A percentile compares a stretch with the other conserved stretches of the same genome.
Conservation (phyloP, 2,888 invertebrate species). For the Athetis lepigone region DNA sequence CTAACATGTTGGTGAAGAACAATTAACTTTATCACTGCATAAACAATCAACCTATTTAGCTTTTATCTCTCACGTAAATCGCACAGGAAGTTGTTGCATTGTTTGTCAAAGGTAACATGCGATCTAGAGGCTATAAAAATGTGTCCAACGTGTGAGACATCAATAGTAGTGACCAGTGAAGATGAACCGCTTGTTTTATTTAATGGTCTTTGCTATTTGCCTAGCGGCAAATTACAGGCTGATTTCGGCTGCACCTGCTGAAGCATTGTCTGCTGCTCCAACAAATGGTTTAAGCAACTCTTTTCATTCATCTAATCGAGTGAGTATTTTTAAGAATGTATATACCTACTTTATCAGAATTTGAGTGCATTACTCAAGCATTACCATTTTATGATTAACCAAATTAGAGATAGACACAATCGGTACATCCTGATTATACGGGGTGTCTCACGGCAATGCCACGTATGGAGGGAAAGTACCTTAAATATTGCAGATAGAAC, state of each 20-base stretch:
- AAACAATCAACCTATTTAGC: conserved; percentile 74
- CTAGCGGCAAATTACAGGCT: conserved; percentile 61
- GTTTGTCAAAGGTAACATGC: conserved; percentile 82
- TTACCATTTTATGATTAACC: too few relatives aligned
- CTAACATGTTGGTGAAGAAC: conserved; percentile 62
- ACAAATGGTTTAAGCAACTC: conserved; percentile 45
- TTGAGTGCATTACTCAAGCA: background rate
- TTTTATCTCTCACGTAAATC: conserved; percentile 79
- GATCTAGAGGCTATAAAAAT: conserved; percentile 75
- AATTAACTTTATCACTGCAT: conserved; percentile 76
- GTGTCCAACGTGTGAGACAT: conserved; percentile 39
- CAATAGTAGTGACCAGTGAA: conserved; percentile 74
- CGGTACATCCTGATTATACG: too few relatives aligned
- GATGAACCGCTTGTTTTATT: conserved; percentile 79
- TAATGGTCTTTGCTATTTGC: conserved; percentile 73
- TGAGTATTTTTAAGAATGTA: conserved; percentile 21
- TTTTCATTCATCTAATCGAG: conserved; percentile 65
- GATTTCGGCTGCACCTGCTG: conserved; percentile 58
- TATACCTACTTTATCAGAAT: background rate
- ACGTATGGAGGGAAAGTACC: too few relatives aligned
- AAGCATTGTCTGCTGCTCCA: conserved; percentile 53
- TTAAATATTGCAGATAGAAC: too few relatives aligned
- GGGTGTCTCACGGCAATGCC: too few relatives aligned
- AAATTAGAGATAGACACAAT: too few relatives aligned
- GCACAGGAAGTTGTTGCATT: conserved; percentile 84